These are phyloP conservation scores for Eristalis intricaria DNA, from an alignment of 2,888 invertebrate species.

Conservation along the genomic window DNA sequence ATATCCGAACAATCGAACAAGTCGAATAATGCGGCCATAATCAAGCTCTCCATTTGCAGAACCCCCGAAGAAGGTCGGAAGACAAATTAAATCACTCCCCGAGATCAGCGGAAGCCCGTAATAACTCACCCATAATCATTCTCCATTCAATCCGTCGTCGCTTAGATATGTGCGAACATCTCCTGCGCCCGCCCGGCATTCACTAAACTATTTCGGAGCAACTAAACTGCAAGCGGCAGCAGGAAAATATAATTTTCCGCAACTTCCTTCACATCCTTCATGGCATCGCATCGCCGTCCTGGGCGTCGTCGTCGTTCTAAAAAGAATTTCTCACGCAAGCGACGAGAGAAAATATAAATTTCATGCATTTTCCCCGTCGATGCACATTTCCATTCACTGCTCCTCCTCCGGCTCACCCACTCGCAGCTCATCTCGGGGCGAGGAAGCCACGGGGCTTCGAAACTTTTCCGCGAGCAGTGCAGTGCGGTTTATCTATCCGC, in stretches of 20 bases:
- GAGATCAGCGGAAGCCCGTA: not conserved
- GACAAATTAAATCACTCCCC: not conserved
- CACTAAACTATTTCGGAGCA: not conserved
- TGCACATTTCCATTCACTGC: slow-evolving; percentile 23
- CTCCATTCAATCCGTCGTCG: not conserved
- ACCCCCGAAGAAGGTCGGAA: not conserved
- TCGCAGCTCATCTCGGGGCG: not conserved
- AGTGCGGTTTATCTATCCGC: not conserved
- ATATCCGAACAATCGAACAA: not conserved
- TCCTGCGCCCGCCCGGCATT: not conserved
- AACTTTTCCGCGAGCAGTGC: not conserved
- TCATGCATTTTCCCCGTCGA: slow-evolving; percentile 47
- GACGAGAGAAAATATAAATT: not conserved
- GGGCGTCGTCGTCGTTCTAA: not conserved
- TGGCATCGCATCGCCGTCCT: not conserved
- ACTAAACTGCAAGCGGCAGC: slow-evolving; percentile 37
- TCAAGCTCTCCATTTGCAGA: not conserved
- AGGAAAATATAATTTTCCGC: slow-evolving; percentile 52
- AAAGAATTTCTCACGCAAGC: slow-evolving; percentile 28
- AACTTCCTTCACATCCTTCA: slow-evolving; percentile 26
- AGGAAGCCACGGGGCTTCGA: not conserved
- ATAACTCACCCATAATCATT: not conserved
- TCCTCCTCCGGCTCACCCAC: not conserved
- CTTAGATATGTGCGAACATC: not conserved
- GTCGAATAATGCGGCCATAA: not conserved